phyloP scores from a whole-genome alignment of 1,140 invertebrate genomes.

The Kradibia gibbosae region DNA sequence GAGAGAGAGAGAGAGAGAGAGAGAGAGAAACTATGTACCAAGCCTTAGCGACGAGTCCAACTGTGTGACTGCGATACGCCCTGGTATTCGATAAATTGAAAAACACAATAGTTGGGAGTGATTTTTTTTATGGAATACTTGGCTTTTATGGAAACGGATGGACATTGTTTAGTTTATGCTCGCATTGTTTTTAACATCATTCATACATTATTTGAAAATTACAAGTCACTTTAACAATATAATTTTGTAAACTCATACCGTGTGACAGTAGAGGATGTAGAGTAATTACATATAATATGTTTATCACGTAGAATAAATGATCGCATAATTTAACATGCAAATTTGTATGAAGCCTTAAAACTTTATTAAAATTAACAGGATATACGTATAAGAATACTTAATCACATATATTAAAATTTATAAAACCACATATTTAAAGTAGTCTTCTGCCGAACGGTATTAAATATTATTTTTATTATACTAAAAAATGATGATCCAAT shows the following conservation, averaged over 20 bases:
- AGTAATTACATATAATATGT: not conserved
- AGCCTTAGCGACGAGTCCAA: not conserved
- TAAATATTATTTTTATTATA: no score
- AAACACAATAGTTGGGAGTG: not conserved
- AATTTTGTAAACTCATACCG: not conserved
- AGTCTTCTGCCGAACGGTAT: no score
- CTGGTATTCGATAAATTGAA: conserved; percentile 7
- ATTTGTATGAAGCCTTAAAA: not conserved
- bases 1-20: not conserved
- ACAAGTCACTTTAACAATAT: no score
- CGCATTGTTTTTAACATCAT: not conserved
- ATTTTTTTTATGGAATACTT: not conserved
- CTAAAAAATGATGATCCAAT: no score
- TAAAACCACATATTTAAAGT: no score
- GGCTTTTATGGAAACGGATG: not conserved
- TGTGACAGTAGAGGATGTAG: not conserved
- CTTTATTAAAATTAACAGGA: no score
- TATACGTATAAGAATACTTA: no score
- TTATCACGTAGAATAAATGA: not conserved
- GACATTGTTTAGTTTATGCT: not conserved
- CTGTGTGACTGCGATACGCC: conserved; percentile 1
- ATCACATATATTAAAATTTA: no score
- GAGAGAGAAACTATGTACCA: conserved; percentile 4
- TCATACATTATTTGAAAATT: no score
- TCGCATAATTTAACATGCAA: not conserved